A percentile compares a stretch with the other conserved stretches of the same genome.
Evolutionary conservation across 2,797 vertebrate species (phyloP).

Genomic region (Pempheris klunzingeri): DNA sequence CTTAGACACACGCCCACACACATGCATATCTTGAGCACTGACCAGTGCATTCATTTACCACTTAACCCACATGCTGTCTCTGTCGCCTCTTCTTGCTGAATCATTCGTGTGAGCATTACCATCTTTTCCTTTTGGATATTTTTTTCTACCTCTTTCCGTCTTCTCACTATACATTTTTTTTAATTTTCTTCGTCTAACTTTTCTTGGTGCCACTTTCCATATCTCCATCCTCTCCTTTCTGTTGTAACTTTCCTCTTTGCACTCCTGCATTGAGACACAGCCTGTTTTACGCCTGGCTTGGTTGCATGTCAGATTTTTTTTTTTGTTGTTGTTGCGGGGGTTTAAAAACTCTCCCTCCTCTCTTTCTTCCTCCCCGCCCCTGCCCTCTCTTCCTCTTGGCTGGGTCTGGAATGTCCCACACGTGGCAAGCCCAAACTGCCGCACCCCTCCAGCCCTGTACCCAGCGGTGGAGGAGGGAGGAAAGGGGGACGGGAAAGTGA

Average conservation of each 20-base stretch:
- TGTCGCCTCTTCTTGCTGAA: constrained; percentile 45
- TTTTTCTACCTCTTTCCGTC: constrained; percentile 36
- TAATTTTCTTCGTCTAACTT: constrained; percentile 11
- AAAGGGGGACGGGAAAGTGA: constrained; percentile 28
- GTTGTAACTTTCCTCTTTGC: constrained; percentile 20
- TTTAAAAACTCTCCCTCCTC: constrained; percentile 47
- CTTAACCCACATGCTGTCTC: constrained; percentile 58
- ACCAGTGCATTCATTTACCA: constrained; percentile 48
- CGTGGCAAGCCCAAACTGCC: constrained; percentile 85
- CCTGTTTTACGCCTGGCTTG: constrained; percentile 22
- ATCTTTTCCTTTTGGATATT: constrained; percentile 22
- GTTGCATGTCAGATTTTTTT: constrained; percentile 22
- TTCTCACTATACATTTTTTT: too few relatives aligned
- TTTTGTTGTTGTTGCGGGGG: constrained; percentile 19
- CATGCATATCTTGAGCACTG: constrained; percentile 28
- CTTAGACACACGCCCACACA: constrained; percentile 26
- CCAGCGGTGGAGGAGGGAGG: constrained; percentile 60
- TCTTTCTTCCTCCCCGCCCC: constrained; percentile 54
- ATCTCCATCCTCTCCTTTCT: constrained; percentile 35
- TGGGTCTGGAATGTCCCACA: constrained; percentile 87
- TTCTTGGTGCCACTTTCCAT: constrained; percentile 54
- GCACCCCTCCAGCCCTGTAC: constrained; percentile 75
- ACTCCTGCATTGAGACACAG: not conserved
- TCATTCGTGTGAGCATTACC: constrained; percentile 34
- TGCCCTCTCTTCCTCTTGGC: constrained; percentile 71